These are phyloP conservation scores for Microctenopoma steveboyesi DNA, from an alignment of 2,797 vertebrate genomes.

Conservation along the genomic window DNA sequence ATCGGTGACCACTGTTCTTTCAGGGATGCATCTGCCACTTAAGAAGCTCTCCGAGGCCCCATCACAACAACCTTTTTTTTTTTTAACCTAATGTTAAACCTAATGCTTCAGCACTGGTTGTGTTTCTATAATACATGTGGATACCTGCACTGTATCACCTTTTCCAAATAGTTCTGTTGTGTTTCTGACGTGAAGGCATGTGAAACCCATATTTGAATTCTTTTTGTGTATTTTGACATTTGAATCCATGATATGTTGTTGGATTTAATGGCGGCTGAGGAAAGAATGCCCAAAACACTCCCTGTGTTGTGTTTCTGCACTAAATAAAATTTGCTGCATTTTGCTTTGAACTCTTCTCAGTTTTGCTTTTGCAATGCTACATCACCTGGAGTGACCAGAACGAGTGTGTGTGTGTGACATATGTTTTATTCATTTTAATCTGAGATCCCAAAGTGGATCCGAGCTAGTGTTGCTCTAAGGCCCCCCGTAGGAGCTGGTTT, in stretches of 20 bases:
- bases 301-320: conserved; percentile 81
- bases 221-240: conserved; percentile 70
- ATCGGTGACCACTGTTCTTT: conserved; percentile 72
- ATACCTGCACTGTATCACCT: conserved; percentile 50
- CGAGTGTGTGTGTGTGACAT: neutral
- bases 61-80: conserved; percentile 55
- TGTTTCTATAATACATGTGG: conserved; percentile 51
- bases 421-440: neutral
- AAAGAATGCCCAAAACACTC: conserved; percentile 74
- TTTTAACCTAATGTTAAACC: conserved; percentile 33
- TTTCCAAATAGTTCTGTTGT: conserved; percentile 52
- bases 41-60: conserved; percentile 72
- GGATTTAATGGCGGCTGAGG: conserved; percentile 57
- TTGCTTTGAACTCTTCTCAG: conserved; percentile 72
- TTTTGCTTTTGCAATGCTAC: conserved; percentile 14
- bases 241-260: conserved; percentile 63
- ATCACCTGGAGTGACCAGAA: neutral
- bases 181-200: conserved; percentile 66
- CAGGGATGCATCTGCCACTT: conserved; percentile 82
- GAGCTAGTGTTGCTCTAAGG: conserved; percentile 21
- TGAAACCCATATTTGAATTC: conserved; percentile 68
- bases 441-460: conserved; percentile 15
- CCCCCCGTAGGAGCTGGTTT: conserved; percentile 52
- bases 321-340: conserved; percentile 82
- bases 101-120: conserved; percentile 55